Percentiles rank a stretch among this genome's conserved stretches.
phyloP scores from a whole-genome alignment of 2,113 vertebrate genomes.

The Tupaia chinensis region DNA sequence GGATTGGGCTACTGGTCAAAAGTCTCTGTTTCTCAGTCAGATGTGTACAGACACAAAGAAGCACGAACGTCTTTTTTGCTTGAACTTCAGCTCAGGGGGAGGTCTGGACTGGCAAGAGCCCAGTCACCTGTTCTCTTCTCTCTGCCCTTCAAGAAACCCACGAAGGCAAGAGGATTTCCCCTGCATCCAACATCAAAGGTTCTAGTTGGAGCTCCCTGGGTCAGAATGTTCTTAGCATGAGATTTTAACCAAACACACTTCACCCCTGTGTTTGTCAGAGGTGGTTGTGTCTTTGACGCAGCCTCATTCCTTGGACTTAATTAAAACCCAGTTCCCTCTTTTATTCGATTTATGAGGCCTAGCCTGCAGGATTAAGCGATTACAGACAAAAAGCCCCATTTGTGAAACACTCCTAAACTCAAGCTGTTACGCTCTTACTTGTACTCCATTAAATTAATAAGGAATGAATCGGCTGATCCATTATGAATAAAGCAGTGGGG shows the following conservation, averaged over 20 bases:
- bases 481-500: slow-evolving; percentile 93
- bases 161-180: slow-evolving; percentile 82
- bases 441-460: slow-evolving; percentile 96
- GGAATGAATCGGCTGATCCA: slow-evolving; percentile 93
- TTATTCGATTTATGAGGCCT: slow-evolving; percentile 95
- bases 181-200: slow-evolving; percentile 84
- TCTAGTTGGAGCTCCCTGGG: slow-evolving; percentile 73
- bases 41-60: neutral
- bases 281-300: slow-evolving; percentile 88
- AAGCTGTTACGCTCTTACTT: slow-evolving; percentile 91
- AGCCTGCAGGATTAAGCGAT: slow-evolving; percentile 99
- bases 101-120: slow-evolving; percentile 30
- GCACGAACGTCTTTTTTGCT: neutral
- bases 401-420: slow-evolving; percentile 96
- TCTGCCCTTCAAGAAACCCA: slow-evolving; percentile 14
- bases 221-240: slow-evolving; percentile 75
- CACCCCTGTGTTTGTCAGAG: slow-evolving; percentile 85
- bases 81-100: neutral
- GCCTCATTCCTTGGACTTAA: slow-evolving; percentile 94
- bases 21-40: neutral
- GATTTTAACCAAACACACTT: slow-evolving; percentile 87
- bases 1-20: neutral
- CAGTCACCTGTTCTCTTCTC: slow-evolving; percentile 27
- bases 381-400: slow-evolving; percentile 95
- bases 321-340: slow-evolving; percentile 96